Base-by-base conservation (phyloP, 2,888 invertebrate species). In the Polydrusus cervinus region DNA sequence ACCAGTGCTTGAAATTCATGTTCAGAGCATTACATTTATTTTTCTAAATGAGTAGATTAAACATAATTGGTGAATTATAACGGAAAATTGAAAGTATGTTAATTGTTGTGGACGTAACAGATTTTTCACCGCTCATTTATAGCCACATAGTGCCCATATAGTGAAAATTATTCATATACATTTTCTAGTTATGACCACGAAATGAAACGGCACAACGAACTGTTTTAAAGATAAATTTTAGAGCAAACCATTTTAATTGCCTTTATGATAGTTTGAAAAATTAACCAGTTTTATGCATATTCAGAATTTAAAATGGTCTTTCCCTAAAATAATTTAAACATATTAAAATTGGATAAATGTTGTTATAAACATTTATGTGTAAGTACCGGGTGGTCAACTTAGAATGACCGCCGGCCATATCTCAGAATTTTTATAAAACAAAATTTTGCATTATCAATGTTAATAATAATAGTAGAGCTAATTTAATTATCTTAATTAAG, bases 141-240 rank as follows among this genome's bases (percentile, higher is more conserved):
- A 51, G 20, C 20, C 51, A 11, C 20, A 51, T 11, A 51, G 20
- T 51, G 20, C 8, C 51, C 25, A 51, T 51, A 3, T 10, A 20
- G 20, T 1, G 20, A 20, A 51, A 51, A 51, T 51, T 51, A 20
- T 51, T 51, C 6, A 20, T 20, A 51, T 25, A 51, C 51, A 51
- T 20, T 51, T 51, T 60, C 60, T 10, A 60, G 60, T 60, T 60
- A 55, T 60, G 11, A 60, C 25, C 55, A 25, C 34, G 11, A 30
- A 34, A 34, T 55, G 16, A 55, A 55, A 30, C 11, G 34, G 34
- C 55, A 16, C 2, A n/a, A 55, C 34, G 20, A 14, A 55, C 16
- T 47, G 16, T 47, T 47, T 8, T 16, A 47, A 16, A 16, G 47
- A 13, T 47, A n/a, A 47, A 47, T 47, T 47, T 47, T 16, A 14